phyloP scores from a whole-genome alignment of 2,797 vertebrate genomes.

The Pseudochirops corinnae region DNA sequence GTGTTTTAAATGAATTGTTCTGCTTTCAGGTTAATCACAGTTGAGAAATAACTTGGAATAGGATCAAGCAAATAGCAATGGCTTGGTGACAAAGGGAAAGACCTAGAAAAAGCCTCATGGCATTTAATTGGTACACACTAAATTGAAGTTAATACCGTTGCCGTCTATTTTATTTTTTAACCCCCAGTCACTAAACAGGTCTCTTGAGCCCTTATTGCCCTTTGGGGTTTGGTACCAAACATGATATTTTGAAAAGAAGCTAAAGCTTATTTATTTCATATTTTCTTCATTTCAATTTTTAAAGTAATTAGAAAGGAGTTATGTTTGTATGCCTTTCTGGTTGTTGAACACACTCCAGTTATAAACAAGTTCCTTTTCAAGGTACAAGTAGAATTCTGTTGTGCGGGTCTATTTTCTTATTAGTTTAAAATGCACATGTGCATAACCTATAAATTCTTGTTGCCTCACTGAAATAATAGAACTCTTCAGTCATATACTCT shows the following conservation, averaged over 20 bases:
- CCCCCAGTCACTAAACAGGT: not conserved
- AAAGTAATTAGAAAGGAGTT: not conserved
- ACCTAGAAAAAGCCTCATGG: not conserved
- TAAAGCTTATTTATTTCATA: constrained; percentile 8
- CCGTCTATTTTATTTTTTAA: constrained; percentile 19
- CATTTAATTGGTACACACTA: constrained; percentile 53
- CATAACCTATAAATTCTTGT: not conserved
- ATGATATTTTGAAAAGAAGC: not conserved
- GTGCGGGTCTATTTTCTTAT: not conserved
- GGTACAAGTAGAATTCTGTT: not conserved
- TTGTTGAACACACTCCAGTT: not conserved
- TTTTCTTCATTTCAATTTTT: not conserved
- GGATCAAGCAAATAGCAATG: constrained; percentile 59
- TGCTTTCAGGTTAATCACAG: constrained; percentile 74
- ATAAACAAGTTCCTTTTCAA: not conserved
- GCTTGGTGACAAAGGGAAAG: constrained; percentile 25
- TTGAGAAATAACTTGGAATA: constrained; percentile 39
- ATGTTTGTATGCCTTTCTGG: not conserved
- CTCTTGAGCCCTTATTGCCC: not conserved
- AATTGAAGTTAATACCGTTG: constrained; percentile 47
- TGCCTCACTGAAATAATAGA: not conserved
- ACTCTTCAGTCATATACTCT: not conserved
- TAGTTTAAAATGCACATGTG: not conserved
- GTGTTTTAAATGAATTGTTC: constrained; percentile 57
- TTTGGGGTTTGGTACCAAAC: not conserved